Percentiles rank a stretch among this genome's conserved stretches.
phyloP scores from a whole-genome alignment of 2,797 vertebrate genomes.

The Spinus pinus region DNA sequence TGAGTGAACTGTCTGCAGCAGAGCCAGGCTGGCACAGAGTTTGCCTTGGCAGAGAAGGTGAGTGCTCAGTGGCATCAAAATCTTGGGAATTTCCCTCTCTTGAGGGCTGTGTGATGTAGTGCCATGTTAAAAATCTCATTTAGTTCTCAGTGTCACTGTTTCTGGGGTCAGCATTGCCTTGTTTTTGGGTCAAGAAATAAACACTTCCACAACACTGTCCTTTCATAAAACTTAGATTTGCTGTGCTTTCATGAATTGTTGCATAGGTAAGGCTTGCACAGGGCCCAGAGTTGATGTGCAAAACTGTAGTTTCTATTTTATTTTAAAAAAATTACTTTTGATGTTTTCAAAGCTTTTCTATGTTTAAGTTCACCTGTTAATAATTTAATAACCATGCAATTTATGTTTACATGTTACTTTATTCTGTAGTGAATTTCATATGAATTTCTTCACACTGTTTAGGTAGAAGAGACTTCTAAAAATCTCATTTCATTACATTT shows the following conservation, averaged over 20 bases:
- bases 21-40: neutral
- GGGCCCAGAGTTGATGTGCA: neutral
- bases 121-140: neutral
- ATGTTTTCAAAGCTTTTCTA: neutral
- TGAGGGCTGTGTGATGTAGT: neutral
- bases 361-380: neutral
- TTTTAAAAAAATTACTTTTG: neutral
- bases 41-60: neutral
- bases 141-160: neutral
- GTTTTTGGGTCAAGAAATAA: neutral
- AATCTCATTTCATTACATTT: neutral
- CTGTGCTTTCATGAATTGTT: neutral
- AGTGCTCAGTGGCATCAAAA: neutral
- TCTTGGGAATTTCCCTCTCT: neutral
- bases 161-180: neutral
- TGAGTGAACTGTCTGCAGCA: neutral
- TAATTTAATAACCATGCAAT: neutral
- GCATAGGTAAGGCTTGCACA: neutral
- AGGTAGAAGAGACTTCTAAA: neutral
- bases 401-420: neutral
- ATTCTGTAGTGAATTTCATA: neutral
- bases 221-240: neutral
- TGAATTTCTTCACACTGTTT: neutral
- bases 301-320: neutral
- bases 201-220: neutral